Evolutionary conservation across 2,888 invertebrate species (phyloP), one percentile per base, ranked within the genome.

Genomic region (Sphaerophoria taeniata): DNA sequence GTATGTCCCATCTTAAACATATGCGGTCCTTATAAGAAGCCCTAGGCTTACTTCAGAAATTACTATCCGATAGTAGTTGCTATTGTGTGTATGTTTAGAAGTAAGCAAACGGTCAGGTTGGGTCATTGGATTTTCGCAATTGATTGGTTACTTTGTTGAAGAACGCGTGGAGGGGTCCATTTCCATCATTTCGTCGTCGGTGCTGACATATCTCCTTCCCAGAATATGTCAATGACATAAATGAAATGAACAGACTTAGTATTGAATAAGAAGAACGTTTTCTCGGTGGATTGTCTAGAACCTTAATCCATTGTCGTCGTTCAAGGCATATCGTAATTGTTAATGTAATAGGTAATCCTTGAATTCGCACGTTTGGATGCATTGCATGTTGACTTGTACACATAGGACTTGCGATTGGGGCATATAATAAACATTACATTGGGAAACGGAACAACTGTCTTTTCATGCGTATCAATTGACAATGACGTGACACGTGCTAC

Each of bases 401-500:
- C 51, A 51, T 65, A 51, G 36, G 24, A 61, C 34, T 45, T n/a
- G 14, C 43, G 6, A 47, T 33, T 33, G 45, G 31, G 16, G 16
- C 14, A 49, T 49, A 49, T n/a, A 49, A 12, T 65, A 53, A 56
- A 77, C 74, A 84, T 61, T 69, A 61, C 47, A n/a, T n/a, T n/a
- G n/a, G n/a, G n/a, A 60, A 86, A 77, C 77, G 77, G 81, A 86
- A 77, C 81, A 86, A 77, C 73, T 86, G 85, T 63, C 85, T 74
- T 74, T 73, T 80, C 81, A 86, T 81, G 85, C 85, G 85, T 86
- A 77, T 73, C 81, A 86, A 86, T 86, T 86, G 81, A 86, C 85
- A 86, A 86, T 86, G 81, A 86, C 85, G 77, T 74, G 85, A 86
- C 85, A 86, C 85, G 85, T 86, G 85, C 81, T 77, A 65, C 81